Percentiles rank a stretch among this genome's conserved stretches.
Conservation (phyloP, 2,797 vertebrate genomes). For the Todus mexicanus region DNA sequence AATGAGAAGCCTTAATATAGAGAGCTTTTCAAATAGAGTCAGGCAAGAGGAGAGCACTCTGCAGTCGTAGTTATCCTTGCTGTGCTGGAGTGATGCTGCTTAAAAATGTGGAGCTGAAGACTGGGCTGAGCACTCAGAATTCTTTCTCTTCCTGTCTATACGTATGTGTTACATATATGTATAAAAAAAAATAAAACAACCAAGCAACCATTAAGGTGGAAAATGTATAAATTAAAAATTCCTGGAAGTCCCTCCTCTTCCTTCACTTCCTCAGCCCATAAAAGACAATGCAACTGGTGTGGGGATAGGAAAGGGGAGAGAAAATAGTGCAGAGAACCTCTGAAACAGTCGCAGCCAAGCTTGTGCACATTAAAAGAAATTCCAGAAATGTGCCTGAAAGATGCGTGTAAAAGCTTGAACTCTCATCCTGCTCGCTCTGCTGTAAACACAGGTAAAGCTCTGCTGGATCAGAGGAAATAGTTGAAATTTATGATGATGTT, state of each 20-base stretch:
- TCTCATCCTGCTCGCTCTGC: not conserved
- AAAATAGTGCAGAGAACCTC: not conserved
- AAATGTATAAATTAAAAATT: conserved; percentile 46
- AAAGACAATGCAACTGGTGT: conserved; percentile 7
- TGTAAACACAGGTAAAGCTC: not conserved
- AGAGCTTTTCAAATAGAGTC: conserved; percentile 37
- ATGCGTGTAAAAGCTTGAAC: not conserved
- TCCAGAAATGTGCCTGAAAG: not conserved
- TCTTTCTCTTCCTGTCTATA: not conserved
- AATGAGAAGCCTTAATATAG: conserved; percentile 39
- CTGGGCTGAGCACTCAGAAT: not conserved
- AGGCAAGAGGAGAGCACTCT: not conserved
- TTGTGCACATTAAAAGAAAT: not conserved
- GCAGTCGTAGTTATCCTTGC: not conserved
- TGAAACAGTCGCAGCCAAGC: not conserved
- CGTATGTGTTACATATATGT: not conserved
- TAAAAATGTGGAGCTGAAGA: not conserved
- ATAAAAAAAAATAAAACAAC: not conserved
- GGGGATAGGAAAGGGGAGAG: conserved; percentile 12
- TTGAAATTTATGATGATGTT: not conserved
- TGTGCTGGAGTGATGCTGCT: not conserved
- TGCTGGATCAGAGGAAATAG: not conserved
- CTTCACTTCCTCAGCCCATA: conserved; percentile 24
- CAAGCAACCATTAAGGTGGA: not conserved
- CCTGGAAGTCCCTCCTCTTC: conserved; percentile 37